These are phyloP conservation scores for Conus canariensis DNA, from an alignment of 2,888 invertebrate species.

Conservation along the genomic window DNA sequence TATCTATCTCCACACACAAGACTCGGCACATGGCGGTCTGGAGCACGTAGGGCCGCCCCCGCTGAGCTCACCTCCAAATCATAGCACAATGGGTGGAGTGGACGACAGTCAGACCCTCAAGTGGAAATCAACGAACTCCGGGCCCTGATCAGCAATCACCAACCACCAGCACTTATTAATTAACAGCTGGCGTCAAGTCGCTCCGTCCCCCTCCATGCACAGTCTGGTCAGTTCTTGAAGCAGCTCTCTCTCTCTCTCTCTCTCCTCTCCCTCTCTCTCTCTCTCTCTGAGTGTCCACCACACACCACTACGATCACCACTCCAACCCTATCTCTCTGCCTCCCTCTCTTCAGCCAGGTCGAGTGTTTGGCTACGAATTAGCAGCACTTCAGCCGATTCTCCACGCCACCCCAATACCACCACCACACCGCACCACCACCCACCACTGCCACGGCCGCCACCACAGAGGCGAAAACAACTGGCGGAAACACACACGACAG, in stretches of 20 bases:
- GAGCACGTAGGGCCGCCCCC: too few relatives aligned
- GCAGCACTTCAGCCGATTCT: not conserved
- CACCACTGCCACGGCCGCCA: not conserved
- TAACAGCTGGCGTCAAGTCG: not conserved
- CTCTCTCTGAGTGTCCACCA: not conserved
- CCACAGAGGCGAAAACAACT: not conserved
- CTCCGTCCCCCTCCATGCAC: not conserved
- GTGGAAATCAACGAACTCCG: too few relatives aligned
- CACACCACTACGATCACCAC: not conserved
- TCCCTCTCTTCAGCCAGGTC: not conserved
- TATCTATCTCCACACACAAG: too few relatives aligned
- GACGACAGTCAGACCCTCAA: too few relatives aligned
- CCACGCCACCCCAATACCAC: too few relatives aligned
- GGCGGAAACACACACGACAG: not conserved
- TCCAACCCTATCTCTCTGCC: not conserved
- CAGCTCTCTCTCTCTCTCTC: constrained; percentile 1
- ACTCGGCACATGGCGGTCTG: too few relatives aligned
- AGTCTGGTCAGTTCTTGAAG: not conserved
- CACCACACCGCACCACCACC: too few relatives aligned
- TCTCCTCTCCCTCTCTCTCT: not conserved
- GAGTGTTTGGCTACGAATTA: constrained; percentile 19
- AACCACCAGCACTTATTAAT: too few relatives aligned
- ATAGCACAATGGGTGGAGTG: too few relatives aligned
- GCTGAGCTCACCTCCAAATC: too few relatives aligned
- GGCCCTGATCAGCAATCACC: too few relatives aligned